Conservation (phyloP, 2,888 invertebrate genomes). For the Lottia gigantea region DNA sequence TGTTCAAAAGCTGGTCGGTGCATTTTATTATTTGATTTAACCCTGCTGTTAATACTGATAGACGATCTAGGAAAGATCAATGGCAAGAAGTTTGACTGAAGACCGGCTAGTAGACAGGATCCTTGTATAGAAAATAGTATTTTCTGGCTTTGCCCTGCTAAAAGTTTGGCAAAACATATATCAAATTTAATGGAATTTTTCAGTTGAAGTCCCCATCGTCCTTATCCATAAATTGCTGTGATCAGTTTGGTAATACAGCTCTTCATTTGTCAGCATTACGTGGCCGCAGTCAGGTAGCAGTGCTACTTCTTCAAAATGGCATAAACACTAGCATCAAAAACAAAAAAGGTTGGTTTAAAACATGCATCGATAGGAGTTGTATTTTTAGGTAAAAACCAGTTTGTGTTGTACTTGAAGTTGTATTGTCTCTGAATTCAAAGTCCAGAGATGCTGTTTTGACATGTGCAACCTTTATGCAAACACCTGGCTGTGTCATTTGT, state of each 20-base stretch:
- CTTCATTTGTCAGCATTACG: constrained; percentile 77
- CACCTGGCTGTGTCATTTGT: no score
- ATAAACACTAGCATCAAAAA: constrained; percentile 76
- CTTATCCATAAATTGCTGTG: constrained; percentile 76
- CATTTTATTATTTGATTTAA: not conserved
- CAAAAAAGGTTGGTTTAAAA: constrained; percentile 70
- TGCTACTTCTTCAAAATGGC: constrained; percentile 76
- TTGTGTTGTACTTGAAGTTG: not conserved
- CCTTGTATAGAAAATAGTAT: no score
- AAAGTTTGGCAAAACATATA: no score
- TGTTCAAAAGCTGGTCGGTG: constrained; percentile 73
- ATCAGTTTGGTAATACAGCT: constrained; percentile 76
- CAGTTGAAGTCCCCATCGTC: constrained; percentile 74
- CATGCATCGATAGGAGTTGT: not conserved
- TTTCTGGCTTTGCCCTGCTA: no score
- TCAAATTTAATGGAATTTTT: no score
- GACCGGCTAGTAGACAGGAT: no score
- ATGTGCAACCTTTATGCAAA: not conserved
- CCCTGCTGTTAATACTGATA: no score
- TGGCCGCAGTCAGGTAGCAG: constrained; percentile 76
- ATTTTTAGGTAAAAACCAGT: not conserved
- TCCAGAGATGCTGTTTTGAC: no score
- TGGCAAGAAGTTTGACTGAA: no score
- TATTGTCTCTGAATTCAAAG: no score
- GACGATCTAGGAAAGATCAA: no score